These are phyloP conservation scores for Talpa occidentalis DNA, from an alignment of 2,113 vertebrate species.

Conservation along the genomic window DNA sequence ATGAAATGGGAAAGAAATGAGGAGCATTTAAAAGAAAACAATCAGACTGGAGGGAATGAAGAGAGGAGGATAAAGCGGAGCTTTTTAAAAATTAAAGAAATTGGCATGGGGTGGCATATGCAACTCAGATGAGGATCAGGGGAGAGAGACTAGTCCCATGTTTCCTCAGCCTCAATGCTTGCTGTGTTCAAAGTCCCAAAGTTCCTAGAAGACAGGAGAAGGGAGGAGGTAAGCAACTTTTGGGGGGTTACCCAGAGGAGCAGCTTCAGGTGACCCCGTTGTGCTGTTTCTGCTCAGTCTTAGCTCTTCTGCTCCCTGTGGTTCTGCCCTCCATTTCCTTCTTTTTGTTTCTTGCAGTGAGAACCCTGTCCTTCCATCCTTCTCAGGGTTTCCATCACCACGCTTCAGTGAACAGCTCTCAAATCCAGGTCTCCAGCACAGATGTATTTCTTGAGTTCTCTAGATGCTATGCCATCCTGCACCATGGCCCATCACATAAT, in stretches of 20 bases:
- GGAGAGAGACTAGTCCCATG: not conserved
- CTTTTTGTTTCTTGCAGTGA: not conserved
- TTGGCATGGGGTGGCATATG: not conserved
- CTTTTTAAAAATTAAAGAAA: constrained; percentile 40
- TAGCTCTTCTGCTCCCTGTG: not conserved
- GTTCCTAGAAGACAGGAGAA: not conserved
- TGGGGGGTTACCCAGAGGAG: not conserved
- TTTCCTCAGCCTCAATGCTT: constrained; percentile 52
- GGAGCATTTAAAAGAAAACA: constrained; percentile 61
- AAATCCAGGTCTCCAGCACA: not conserved
- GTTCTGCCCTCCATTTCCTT: not conserved
- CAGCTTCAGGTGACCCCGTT: not conserved
- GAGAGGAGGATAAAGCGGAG: not conserved
- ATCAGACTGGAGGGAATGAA: constrained; percentile 44
- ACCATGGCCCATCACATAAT: not conserved
- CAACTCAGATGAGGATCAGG: not conserved
- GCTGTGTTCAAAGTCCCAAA: constrained; percentile 46
- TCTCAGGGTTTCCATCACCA: not conserved
- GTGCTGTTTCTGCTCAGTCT: not conserved
- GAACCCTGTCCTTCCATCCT: not conserved
- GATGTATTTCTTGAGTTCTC: not conserved
- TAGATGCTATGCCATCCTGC: not conserved
- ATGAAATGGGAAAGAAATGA: constrained; percentile 68
- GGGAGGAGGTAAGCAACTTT: not conserved
- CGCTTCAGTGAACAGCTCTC: not conserved